Conservation (phyloP, 2,797 vertebrate genomes). For the Kryptolebias ocellatus region DNA sequence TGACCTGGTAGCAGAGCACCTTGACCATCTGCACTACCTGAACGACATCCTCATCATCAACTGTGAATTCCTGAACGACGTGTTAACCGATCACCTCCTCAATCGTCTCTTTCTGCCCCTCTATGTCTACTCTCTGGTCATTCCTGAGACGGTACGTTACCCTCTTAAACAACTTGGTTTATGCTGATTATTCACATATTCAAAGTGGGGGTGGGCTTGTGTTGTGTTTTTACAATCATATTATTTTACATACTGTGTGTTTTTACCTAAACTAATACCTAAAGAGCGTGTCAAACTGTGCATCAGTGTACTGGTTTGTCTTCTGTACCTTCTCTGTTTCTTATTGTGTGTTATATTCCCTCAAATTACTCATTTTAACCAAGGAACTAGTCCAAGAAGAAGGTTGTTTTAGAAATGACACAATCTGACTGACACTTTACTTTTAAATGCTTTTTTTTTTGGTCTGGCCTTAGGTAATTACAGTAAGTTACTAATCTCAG, state of each 20-base stretch:
- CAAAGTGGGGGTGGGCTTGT: background rate
- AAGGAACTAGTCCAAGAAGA: no score
- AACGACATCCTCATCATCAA: slow-evolving; percentile 99
- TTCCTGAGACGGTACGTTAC: slow-evolving; percentile 82
- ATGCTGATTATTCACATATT: background rate
- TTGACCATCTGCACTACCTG: slow-evolving; percentile 98
- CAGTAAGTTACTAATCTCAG: no score
- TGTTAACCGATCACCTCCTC: slow-evolving; percentile 95
- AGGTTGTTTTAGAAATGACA: background rate
- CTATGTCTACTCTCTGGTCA: slow-evolving; percentile 94
- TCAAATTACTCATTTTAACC: background rate
- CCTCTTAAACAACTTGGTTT: background rate
- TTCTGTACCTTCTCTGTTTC: background rate
- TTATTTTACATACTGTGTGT: no score
- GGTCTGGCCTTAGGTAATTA: background rate
- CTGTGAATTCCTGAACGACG: slow-evolving; percentile 97
- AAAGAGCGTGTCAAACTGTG: no score
- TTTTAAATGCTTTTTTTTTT: background rate
- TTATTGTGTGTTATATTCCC: background rate
- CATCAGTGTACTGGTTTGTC: no score
- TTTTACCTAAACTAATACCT: no score
- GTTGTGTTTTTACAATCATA: background rate
- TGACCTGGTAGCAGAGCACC: slow-evolving; percentile 95
- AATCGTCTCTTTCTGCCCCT: slow-evolving; percentile 97
- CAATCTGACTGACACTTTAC: background rate